A percentile compares a stretch with the other conserved stretches of the same genome.
phyloP scores from a whole-genome alignment of 1,140 invertebrate genomes.

The Plodia interpunctella region DNA sequence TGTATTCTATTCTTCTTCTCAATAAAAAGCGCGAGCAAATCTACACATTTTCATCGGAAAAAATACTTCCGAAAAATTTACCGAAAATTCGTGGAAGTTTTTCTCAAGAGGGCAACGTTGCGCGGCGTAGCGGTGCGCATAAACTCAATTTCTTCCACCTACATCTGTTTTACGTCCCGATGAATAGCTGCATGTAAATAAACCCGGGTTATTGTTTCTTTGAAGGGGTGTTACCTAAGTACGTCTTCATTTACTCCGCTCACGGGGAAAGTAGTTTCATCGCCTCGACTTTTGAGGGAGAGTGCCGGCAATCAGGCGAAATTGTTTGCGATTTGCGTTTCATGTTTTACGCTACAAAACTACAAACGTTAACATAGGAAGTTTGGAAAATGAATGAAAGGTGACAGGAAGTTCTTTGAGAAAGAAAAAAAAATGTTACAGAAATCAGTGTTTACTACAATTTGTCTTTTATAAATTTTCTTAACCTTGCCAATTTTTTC shows the following conservation, averaged over 20 bases:
- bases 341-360: not conserved
- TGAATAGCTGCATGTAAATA: conserved; percentile 61
- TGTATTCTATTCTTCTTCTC: too few relatives aligned
- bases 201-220: conserved; percentile 50
- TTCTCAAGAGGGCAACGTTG: not conserved
- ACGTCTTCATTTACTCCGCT: conserved; percentile 17
- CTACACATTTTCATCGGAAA: too few relatives aligned
- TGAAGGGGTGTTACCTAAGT: conserved; percentile 18
- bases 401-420: too few relatives aligned
- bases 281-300: not conserved
- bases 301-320: not conserved
- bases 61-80: too few relatives aligned
- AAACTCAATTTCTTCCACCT: conserved; percentile 45
- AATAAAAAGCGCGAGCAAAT: too few relatives aligned
- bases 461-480: too few relatives aligned
- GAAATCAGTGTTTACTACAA: too few relatives aligned
- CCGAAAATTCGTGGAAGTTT: not conserved
- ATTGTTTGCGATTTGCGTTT: conserved; percentile 1
- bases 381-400: too few relatives aligned
- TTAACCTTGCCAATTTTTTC: too few relatives aligned
- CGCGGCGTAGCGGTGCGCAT: conserved; percentile 7
- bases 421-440: too few relatives aligned
- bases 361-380: not conserved
- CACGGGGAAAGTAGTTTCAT: conserved; percentile 2
- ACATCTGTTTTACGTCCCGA: conserved; percentile 58